Evolutionary conservation across 2,888 invertebrate species (phyloP), one percentile per base, ranked within the genome.

Genomic region (Chrysolina haemoptera): DNA sequence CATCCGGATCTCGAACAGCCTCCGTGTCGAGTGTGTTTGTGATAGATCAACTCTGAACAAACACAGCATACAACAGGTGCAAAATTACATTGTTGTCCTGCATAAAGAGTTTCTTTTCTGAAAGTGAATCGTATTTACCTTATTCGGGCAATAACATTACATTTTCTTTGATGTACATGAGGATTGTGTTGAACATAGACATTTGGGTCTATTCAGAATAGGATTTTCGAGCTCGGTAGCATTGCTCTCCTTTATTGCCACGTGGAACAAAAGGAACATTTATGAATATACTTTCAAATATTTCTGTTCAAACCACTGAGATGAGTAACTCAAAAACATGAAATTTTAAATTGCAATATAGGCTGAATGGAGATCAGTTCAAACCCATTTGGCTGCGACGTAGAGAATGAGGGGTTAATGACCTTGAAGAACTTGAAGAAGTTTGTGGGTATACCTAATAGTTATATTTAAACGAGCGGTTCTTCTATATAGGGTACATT

Each of bases 61-160:
- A 59, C 35, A 59, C 59, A 59, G 22, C 27, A 59, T 35, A 35
- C 59, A 59, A 59, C 59, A 59, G 59, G 59, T 59, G 59, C 59
- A 59, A 10, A 59, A 59, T 59, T 16, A 59, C 59, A 59, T 59
- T 35, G 59, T 59, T 59, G 59, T 59, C 27, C 35, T 59, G 27
- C n/a, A 59, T 8, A 59, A 14, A 59, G n/a, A 5, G 53, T 53
- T 35, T 3, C 0, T 59, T 9, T 27, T 27, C n/a, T 59, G 16
- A 14, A 59, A 3, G 27, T 59, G 1, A 27, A 59, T 2, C 14
- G 9, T 59, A 59, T 59, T 59, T 59, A 59, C 59, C 10, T 59
- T 59, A 35, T 35, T 59, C 14, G 0, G 18, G 59, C 1, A n/a
- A 59, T 35, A 59, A 59, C 8, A 59, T 59, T 35, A 59, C 22